Evolutionary conservation across 1,140 invertebrate genomes (phyloP).

Genomic region (Aphelenchoides besseyi): DNA sequence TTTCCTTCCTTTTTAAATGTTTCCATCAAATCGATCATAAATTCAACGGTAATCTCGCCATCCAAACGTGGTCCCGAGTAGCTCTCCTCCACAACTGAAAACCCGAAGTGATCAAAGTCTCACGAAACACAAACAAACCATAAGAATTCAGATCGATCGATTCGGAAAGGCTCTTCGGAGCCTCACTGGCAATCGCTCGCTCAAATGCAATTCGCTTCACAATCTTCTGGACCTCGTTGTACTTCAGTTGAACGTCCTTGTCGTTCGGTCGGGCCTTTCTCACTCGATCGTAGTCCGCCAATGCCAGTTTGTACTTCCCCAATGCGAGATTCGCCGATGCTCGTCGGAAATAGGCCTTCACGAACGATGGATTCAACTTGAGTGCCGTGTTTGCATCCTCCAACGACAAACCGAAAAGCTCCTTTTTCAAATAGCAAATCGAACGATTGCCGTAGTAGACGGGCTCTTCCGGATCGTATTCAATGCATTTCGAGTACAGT

Average conservation of each 20-base stretch:
- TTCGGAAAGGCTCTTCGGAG: constrained; percentile 80
- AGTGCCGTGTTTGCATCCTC: constrained; percentile 80
- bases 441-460: constrained; percentile 83
- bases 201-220: constrained; percentile 79
- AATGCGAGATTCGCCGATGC: constrained; percentile 93
- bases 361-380: constrained; percentile 33
- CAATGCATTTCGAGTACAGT: constrained; percentile 85
- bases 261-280: constrained; percentile 84
- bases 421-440: constrained; percentile 77
- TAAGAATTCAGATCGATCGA: constrained; percentile 82
- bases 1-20: constrained; percentile 86
- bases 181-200: constrained; percentile 83
- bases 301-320: constrained; percentile 91
- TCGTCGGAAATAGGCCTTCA: constrained; percentile 73
- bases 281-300: constrained; percentile 90
- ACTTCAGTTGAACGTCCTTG: constrained; percentile 89
- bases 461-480: constrained; percentile 75
- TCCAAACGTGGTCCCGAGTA: constrained; percentile 87
- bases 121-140: constrained; percentile 69
- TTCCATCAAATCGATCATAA: constrained; percentile 77
- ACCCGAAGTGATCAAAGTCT: neutral
- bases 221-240: constrained; percentile 89
- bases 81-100: constrained; percentile 76
- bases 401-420: constrained; percentile 42
- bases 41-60: constrained; percentile 72